Conservation (phyloP, 2,888 invertebrate species). For the Teleiodes luculella region DNA sequence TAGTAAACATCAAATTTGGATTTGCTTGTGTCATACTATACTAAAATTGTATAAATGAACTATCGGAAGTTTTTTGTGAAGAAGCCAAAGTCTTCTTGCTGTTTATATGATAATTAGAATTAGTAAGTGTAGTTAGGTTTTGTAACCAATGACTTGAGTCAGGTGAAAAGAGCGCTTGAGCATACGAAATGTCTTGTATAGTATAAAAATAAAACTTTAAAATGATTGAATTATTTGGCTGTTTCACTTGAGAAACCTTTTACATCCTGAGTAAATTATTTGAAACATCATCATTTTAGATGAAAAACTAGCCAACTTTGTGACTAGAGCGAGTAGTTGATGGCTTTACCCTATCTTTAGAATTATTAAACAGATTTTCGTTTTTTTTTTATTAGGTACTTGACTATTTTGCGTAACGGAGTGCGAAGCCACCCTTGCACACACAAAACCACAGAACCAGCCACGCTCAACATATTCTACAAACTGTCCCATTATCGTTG, state of each 20-base stretch:
- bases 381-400: no score
- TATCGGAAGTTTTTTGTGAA: constrained; percentile 47
- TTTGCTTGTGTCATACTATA: constrained; percentile 22
- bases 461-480: no score
- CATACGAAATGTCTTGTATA: constrained; percentile 46
- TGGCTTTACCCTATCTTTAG: no score
- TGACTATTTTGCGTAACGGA: no score
- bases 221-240: constrained; percentile 34
- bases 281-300: no score
- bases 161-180: constrained; percentile 37
- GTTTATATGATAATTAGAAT: constrained; percentile 44
- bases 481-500: no score
- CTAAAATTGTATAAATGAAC: constrained; percentile 15
- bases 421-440: no score
- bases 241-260: constrained; percentile 25
- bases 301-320: no score
- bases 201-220: constrained; percentile 52
- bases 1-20: constrained; percentile 15
- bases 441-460: no score
- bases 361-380: no score
- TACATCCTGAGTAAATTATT: no score
- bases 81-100: constrained; percentile 74
- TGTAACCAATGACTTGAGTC: constrained; percentile 52
- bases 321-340: no score
- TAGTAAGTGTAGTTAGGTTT: constrained; percentile 50